A percentile compares a stretch with the other conserved stretches of the same genome.
Evolutionary conservation across 2,797 vertebrate genomes (phyloP).

Genomic region (Gadopsis marmoratus): DNA sequence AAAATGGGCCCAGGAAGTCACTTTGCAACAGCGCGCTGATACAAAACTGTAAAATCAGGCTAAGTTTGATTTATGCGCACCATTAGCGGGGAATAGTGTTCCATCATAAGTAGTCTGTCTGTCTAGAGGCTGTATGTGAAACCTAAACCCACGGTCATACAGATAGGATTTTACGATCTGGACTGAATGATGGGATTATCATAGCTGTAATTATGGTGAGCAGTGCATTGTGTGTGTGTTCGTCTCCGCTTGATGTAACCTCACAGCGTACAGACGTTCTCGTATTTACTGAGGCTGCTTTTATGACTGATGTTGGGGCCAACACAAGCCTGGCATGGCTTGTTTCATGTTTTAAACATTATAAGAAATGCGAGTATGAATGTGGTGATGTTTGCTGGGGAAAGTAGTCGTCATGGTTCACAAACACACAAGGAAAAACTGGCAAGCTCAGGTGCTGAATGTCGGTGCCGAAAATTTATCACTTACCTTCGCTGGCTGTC

Average conservation of each 20-base stretch:
- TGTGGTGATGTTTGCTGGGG: conserved; percentile 3
- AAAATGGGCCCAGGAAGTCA: conserved; percentile 73
- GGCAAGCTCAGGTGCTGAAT: neutral
- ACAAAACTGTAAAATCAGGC: conserved; percentile 75
- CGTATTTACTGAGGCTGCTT: conserved; percentile 46
- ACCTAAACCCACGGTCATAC: conserved; percentile 65
- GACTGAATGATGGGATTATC: conserved; percentile 71
- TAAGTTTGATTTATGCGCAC: conserved; percentile 77
- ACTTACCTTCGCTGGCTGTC: neutral
- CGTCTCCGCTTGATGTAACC: conserved; percentile 36
- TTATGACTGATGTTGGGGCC: conserved; percentile 41
- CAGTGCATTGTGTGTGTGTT: conserved; percentile 43
- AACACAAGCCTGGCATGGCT: conserved; percentile 6
- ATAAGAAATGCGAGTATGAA: conserved; percentile 9
- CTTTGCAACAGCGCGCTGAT: conserved; percentile 67
- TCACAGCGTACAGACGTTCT: conserved; percentile 22
- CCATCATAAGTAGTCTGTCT: conserved; percentile 75
- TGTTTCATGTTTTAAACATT: conserved; percentile 35
- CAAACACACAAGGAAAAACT: neutral
- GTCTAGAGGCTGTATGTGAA: conserved; percentile 71
- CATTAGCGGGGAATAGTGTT: conserved; percentile 80
- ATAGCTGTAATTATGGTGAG: conserved; percentile 72
- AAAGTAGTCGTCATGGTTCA: neutral
- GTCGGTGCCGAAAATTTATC: neutral
- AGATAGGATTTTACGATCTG: conserved; percentile 74